These are phyloP conservation scores for Melangyna quadrimaculata DNA, from an alignment of 2,888 invertebrate genomes.

Conservation along the genomic window DNA sequence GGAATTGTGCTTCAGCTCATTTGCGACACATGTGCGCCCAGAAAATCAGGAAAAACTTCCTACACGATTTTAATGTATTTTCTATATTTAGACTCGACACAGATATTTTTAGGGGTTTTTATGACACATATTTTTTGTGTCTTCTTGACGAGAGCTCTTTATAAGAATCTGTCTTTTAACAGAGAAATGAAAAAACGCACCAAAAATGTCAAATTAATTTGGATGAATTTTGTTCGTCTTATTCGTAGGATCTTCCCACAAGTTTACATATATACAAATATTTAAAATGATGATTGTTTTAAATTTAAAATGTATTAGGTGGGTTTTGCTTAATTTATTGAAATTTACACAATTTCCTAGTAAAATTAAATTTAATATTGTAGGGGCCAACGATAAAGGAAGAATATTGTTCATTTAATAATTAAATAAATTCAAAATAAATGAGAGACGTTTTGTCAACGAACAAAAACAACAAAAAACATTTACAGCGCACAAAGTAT, in stretches of 20 bases:
- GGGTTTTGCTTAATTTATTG: background rate
- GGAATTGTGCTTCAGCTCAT: constrained; percentile 17
- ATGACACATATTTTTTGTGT: constrained; percentile 5
- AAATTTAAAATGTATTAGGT: background rate
- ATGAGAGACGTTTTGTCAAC: background rate
- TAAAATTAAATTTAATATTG: background rate
- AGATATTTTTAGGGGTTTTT: constrained; percentile 18
- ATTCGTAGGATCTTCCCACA: background rate
- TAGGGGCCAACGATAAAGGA: background rate
- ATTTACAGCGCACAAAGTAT: no score
- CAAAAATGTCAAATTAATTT: constrained; percentile 25
- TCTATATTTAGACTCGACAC: constrained; percentile 1
- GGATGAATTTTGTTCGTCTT: background rate
- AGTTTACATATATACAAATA: no score
- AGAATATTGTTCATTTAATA: background rate
- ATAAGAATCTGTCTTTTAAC: background rate
- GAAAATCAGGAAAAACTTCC: constrained; percentile 46
- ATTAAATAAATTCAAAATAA: background rate
- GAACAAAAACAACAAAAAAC: no score
- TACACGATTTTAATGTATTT: constrained; percentile 26
- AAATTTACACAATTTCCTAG: background rate
- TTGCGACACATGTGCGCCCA: constrained; percentile 29
- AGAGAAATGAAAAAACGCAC: background rate
- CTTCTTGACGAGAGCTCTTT: background rate
- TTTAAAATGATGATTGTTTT: background rate